Base-by-base conservation (phyloP, 2,888 invertebrate genomes). In the Brachypalpus laphriformis region DNA sequence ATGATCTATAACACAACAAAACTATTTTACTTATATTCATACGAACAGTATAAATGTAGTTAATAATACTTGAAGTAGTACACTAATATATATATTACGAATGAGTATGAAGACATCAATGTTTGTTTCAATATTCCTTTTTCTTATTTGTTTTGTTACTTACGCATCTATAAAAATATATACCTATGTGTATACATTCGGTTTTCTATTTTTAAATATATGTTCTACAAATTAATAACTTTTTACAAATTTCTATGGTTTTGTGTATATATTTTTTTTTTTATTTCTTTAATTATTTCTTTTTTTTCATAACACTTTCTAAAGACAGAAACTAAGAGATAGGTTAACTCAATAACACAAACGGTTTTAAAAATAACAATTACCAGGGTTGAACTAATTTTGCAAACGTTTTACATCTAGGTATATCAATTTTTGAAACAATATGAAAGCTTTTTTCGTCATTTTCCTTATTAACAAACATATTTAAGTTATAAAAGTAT, bases 141-240 rank as follows among this genome's bases (percentile, higher is more conserved):
- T 20, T 20, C 25, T 11, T 40, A 25, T 45, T 28, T 45, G 40
- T 45, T 28, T 18, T 66, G 0, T 40, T 37, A 42, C 70, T 70
- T 70, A 63, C 40, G n/a, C n/a, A 20, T 70, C 42, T 70, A 70
- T 11, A 70, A 70, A 56, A 70, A 45, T 70, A 70, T 45, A 68
- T 56, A 45, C n/a, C 9, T 45, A 31, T 31, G 9, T 14, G 42
- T 28, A 18, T 40, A 56, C 42, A 68, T 68, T 56, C 22, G 16
- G 5, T 49, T 68, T 54, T 68, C 9, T 42, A 40, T 54, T 40
- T 25, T 9, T 2, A 66, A 25, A 28, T 25, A 11, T 16, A 68
- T 56, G 14, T 40, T 54, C 49, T 51, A 22, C 9, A 37, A 59
- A 7, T 42, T 4, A 14, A 59, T 2, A 11, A 49, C 6, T 40